Evolutionary conservation across 2,797 vertebrate species (phyloP).

Genomic region (Spheniscus humboldti): DNA sequence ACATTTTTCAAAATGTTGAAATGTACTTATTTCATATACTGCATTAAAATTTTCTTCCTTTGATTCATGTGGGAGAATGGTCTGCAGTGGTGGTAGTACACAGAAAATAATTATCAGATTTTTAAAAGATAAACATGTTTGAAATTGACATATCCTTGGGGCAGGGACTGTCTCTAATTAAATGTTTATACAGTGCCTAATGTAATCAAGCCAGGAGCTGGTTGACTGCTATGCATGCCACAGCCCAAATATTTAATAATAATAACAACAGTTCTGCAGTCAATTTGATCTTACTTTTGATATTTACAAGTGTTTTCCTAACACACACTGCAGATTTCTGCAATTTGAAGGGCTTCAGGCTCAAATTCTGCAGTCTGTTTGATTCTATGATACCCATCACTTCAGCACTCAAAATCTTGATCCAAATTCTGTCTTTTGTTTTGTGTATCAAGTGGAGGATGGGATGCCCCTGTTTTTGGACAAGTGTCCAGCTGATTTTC

Average conservation of each 20-base stretch:
- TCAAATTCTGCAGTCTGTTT: neutral
- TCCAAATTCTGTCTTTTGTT: neutral
- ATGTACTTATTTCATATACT: neutral
- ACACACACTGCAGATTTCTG: neutral
- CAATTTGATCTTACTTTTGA: neutral
- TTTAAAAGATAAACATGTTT: constrained; percentile 9
- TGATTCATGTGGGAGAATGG: neutral
- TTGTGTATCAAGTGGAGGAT: neutral
- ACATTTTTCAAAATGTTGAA: neutral
- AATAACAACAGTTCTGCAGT: neutral
- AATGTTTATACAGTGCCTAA: neutral
- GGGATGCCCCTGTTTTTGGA: neutral
- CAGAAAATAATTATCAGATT: neutral
- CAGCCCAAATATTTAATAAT: constrained; percentile 23
- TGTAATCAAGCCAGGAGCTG: neutral
- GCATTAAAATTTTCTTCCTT: neutral
- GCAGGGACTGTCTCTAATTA: neutral
- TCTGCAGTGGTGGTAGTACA: neutral
- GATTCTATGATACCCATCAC: neutral
- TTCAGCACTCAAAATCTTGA: neutral
- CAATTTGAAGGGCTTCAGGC: neutral
- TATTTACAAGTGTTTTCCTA: constrained; percentile 15
- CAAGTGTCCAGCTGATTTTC: neutral
- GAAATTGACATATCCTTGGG: neutral
- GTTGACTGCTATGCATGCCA: neutral